Conservation (phyloP, 2,113 vertebrate genomes). For the Penelope pileata region DNA sequence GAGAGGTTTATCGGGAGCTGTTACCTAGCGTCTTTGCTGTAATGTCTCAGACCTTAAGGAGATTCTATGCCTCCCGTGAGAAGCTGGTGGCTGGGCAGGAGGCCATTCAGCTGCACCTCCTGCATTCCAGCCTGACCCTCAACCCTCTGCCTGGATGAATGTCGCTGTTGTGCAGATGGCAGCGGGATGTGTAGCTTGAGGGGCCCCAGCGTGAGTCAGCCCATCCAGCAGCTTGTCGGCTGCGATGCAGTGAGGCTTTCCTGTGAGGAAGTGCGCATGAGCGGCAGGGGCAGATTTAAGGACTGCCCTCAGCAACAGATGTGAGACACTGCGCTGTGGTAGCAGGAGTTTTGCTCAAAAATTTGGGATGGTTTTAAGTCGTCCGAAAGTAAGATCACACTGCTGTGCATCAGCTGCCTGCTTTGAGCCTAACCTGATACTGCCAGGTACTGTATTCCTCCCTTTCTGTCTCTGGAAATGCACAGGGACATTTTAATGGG, state of each 20-base stretch:
- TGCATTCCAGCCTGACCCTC: background rate
- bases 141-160: fast-evolving
- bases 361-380: background rate
- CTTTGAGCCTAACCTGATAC: background rate
- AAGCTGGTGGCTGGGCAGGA: background rate
- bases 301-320: background rate
- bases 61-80: background rate
- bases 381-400: background rate
- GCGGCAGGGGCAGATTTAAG: background rate
- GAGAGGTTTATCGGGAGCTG: background rate
- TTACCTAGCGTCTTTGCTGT: background rate
- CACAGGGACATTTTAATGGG: background rate
- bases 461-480: background rate
- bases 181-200: background rate
- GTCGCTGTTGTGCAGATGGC: background rate
- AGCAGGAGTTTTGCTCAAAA: background rate
- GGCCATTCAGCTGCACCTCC: background rate
- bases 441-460: slow-evolving; percentile 46
- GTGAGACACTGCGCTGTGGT: fast-evolving
- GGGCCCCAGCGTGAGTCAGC: background rate
- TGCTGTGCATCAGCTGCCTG: background rate
- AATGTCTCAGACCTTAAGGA: background rate
- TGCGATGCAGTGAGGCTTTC: background rate
- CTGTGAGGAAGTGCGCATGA: background rate
- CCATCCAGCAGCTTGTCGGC: background rate